A percentile compares a stretch with the other conserved stretches of the same genome.
phyloP scores from a whole-genome alignment of 2,888 invertebrate species.

The Hypercompe scribonia region DNA sequence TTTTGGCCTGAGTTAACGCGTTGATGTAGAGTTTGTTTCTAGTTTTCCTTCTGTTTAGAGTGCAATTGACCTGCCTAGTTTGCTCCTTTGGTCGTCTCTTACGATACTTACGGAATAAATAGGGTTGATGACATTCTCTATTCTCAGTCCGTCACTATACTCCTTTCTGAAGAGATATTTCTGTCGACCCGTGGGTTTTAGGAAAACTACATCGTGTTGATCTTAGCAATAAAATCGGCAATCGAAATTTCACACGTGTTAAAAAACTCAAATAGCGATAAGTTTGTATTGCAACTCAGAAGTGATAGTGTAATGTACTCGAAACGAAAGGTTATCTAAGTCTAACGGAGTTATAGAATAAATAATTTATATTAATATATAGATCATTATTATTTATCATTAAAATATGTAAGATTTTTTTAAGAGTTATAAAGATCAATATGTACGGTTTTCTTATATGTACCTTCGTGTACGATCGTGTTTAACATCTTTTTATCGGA shows the following conservation, averaged over 20 bases:
- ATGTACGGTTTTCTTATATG: background rate
- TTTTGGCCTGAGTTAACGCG: no score
- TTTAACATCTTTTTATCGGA: background rate
- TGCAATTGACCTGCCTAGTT: no score
- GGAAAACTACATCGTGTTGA: background rate
- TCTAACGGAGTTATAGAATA: background rate
- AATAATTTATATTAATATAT: background rate
- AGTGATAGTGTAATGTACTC: background rate
- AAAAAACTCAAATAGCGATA: background rate
- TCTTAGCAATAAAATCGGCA: background rate
- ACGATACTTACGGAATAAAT: background rate
- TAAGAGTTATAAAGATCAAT: background rate
- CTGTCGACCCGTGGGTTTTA: no score
- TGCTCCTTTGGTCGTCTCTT: no score
- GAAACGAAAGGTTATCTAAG: background rate
- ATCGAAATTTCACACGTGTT: background rate
- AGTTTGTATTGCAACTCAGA: background rate
- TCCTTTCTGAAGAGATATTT: no score
- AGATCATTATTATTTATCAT: background rate
- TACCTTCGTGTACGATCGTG: background rate
- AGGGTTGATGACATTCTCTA: no score
- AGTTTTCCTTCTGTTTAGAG: no score
- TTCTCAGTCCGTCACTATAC: no score
- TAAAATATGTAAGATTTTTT: background rate
- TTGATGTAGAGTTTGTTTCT: no score